Evolutionary conservation across 1,140 invertebrate genomes (phyloP).

Genomic region (Trissolcus basalis): DNA sequence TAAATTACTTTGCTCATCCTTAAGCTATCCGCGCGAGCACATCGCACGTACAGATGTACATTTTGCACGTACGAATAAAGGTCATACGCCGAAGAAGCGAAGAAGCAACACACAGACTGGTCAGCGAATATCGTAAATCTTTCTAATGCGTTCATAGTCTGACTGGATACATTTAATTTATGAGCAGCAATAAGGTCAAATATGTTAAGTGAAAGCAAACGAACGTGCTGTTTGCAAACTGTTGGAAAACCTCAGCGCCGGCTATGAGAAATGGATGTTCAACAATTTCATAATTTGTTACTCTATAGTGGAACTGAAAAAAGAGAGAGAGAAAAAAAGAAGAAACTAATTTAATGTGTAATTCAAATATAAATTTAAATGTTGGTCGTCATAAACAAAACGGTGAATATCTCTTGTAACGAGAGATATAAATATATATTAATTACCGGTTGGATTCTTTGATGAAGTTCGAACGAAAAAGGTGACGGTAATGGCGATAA

Average conservation of each 20-base stretch:
- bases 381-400: too few relatives aligned
- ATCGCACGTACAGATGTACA: background rate
- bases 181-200: constrained; percentile 62
- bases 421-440: constrained; percentile 22
- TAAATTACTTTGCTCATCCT: constrained; percentile 17
- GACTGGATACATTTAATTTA: constrained; percentile 61
- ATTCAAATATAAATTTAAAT: too few relatives aligned
- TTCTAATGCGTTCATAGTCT: constrained; percentile 59
- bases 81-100: constrained; percentile 37
- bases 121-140: constrained; percentile 59
- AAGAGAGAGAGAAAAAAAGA: too few relatives aligned
- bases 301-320: too few relatives aligned
- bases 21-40: background rate
- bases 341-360: too few relatives aligned
- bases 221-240: constrained; percentile 38
- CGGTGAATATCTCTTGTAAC: constrained; percentile 25
- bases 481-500: constrained; percentile 19
- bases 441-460: constrained; percentile 23
- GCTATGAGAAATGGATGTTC: constrained; percentile 18
- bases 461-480: constrained; percentile 16
- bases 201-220: constrained; percentile 62
- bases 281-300: too few relatives aligned
- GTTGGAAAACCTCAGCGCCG: constrained; percentile 10
- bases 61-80: constrained; percentile 48
- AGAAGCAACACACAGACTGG: constrained; percentile 28